Percentiles rank a stretch among this genome's conserved stretches.
These are phyloP conservation scores for Octodonta nipae DNA, from an alignment of 2,888 invertebrate genomes.

Conservation along the genomic window DNA sequence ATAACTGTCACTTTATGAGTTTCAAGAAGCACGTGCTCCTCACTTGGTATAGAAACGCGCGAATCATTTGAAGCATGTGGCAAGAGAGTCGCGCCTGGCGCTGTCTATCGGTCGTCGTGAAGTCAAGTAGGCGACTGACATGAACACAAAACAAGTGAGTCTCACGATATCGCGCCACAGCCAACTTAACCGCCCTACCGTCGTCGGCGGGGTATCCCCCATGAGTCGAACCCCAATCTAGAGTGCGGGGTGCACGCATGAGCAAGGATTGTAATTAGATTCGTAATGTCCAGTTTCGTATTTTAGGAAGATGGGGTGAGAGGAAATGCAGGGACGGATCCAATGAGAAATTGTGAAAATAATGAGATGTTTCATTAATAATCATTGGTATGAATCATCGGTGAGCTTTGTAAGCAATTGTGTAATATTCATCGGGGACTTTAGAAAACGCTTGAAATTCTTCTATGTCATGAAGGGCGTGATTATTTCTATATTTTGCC, in stretches of 20 bases:
- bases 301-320: slow-evolving; percentile 18
- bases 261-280: slow-evolving; percentile 42
- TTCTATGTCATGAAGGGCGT: too few relatives aligned
- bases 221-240: slow-evolving; percentile 30
- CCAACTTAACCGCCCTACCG: slow-evolving; percentile 31
- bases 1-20: too few relatives aligned
- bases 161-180: slow-evolving; percentile 20
- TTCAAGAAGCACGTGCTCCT: not conserved
- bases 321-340: not conserved
- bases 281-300: slow-evolving; percentile 40
- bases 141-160: slow-evolving; percentile 21
- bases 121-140: slow-evolving; percentile 24
- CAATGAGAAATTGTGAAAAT: too few relatives aligned
- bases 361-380: too few relatives aligned
- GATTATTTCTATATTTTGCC: too few relatives aligned
- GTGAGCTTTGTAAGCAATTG: too few relatives aligned
- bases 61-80: slow-evolving; percentile 12
- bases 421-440: too few relatives aligned
- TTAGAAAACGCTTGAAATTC: too few relatives aligned
- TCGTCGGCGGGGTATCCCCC: slow-evolving; percentile 28
- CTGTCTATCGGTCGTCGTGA: slow-evolving; percentile 16
- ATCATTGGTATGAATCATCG: too few relatives aligned
- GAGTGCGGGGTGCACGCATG: slow-evolving; percentile 34
- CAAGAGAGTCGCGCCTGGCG: slow-evolving; percentile 11
- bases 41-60: too few relatives aligned